Evolutionary conservation across 2,888 invertebrate genomes (phyloP), one percentile per base, ranked within the genome.

Genomic region (Graphium colonna): DNA sequence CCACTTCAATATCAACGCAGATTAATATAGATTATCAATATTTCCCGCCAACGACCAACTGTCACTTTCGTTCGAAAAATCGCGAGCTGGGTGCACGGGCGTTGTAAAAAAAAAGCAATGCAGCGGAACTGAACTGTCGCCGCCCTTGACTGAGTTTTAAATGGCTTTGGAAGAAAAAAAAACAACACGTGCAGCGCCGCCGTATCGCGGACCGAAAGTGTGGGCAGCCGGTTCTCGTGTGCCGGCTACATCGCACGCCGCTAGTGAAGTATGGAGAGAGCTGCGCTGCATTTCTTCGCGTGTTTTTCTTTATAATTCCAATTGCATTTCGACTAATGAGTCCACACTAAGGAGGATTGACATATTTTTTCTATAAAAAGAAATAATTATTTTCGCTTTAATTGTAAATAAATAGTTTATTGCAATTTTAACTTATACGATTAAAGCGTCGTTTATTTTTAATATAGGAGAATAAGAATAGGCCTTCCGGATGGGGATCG

Each of bases 141-240:
- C 33, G 40, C 38, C 52, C 47, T 45, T 54, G 54, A 44, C 54
- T 45, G 44, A 50, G 33, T 54, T 54, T 50, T 45, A 16, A 49
- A 41, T 40, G 39, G 17, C 12, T 45, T 54, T 41, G 50, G 52
- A 60, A 18, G 54, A 54, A 44, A 53, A 56, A 60, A 48, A 44
- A 54, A 41, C 13, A 56, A 55, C 48, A 61, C 62, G 61, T 60
- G 59, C 44, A 56, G 52, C 60, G 48, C 59, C 53, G 56, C 52
- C 59, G 59, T 56, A 57, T 28, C 46, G 56, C 57, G 52, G 26
- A 39, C 49, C 51, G 49, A 49, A 53, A 56, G 57, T 60, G 58
- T 58, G 58, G 44, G 3, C 52, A 50, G 52, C 31, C 43, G 31
- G 33, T 26, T 31, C 38, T 38, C 26, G 16, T 39, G 21, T n/a